Percentiles rank a stretch among this genome's conserved stretches.
Evolutionary conservation across 2,113 vertebrate species (phyloP).

Genomic region (Strix uralensis): DNA sequence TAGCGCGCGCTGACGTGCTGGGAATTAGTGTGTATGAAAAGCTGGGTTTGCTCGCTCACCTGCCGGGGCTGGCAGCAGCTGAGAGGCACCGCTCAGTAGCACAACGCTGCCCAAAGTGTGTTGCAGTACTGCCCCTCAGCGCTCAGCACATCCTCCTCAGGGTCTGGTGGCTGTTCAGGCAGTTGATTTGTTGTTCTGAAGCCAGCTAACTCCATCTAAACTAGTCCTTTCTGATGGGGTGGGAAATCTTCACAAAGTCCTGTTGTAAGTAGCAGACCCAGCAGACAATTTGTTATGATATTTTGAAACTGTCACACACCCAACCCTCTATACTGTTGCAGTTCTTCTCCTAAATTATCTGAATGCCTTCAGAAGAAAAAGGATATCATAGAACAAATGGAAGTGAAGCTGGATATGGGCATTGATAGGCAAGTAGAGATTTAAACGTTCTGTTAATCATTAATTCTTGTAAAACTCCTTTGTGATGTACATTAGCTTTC

Average conservation of each 20-base stretch:
- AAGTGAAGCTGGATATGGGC: conserved; percentile 97
- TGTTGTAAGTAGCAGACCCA: background rate
- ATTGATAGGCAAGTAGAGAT: conserved; percentile 88
- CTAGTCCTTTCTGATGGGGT: background rate
- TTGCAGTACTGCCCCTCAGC: too few relatives aligned
- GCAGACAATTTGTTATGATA: background rate
- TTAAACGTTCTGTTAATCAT: background rate
- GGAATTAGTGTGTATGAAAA: background rate
- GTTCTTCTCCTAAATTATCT: conserved; percentile 95
- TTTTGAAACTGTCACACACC: background rate
- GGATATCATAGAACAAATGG: conserved; percentile 99
- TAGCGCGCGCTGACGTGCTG: background rate
- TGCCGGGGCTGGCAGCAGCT: background rate
- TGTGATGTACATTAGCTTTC: background rate
- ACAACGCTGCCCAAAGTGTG: rapidly evolving
- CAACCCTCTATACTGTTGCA: conserved; percentile 42
- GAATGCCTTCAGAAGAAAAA: conserved; percentile 99
- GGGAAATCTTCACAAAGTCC: background rate
- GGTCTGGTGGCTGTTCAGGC: background rate
- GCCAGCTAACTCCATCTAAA: background rate
- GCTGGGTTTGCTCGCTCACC: background rate
- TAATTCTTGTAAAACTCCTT: background rate
- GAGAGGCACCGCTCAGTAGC: background rate
- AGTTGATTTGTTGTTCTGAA: background rate
- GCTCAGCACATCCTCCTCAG: background rate